Evolutionary conservation across 2,888 invertebrate species (phyloP), one percentile per base, ranked within the genome.

Genomic region (Tetrapedia diversipes): DNA sequence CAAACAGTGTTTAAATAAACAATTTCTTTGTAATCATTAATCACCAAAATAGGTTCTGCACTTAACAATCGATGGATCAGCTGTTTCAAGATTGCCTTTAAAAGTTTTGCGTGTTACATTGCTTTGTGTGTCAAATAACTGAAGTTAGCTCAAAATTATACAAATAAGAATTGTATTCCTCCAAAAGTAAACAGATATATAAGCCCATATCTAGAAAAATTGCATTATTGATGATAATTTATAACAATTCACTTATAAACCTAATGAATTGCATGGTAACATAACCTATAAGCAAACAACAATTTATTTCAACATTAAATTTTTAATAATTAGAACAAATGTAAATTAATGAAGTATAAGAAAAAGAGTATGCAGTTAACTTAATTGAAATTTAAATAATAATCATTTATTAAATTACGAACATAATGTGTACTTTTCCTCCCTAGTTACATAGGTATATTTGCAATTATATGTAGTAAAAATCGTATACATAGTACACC

Each of bases 21-120:
- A 16, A 47, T 10, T 74, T 22, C 53, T 11, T 6, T 39, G 1
- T 6, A 53, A 43, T 37, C 54, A 29, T 19, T 54, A 29, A n/a
- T 4, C 16, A n/a, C 22, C 11, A 29, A 22, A 51, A 11, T 29
- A 34, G 22, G 41, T 60, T 45, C 32, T 11, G 19, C 39, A 7
- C 16, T 70, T 64, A 61, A 59, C 41, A 67, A 59, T 54, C 43
- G 34, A 64, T 37, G 27, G 49, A 75, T 76, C 76, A 76, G 76
- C 74, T 76, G 74, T 76, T 76, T 51, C 16, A 37, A 19, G 22
- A 49, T 4, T 49, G 29, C 34, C 54, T 65, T 37, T 22, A 22
- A 61, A 54, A 66, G 47, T 54, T 65, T 60, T 60, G 7, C 29
- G 41, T 22, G 19, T 43, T 27, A 34, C 24, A 37, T 37, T 10